A percentile compares a stretch with the other conserved stretches of the same genome.
Conservation (phyloP, 2,888 invertebrate genomes). For the Harpalus rubripes region DNA sequence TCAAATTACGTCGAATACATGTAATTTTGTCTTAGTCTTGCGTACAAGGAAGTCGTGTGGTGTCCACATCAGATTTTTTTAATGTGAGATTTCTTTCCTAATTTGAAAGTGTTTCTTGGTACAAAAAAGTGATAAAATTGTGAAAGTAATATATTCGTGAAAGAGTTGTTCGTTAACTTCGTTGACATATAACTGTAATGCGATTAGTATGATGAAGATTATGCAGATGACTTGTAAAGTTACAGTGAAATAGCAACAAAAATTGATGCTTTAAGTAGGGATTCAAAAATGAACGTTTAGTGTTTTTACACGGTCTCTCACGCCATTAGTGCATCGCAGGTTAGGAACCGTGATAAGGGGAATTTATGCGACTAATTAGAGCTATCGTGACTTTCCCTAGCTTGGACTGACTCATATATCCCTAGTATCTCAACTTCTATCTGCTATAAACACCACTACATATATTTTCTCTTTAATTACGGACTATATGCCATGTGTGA, state of each 20-base stretch:
- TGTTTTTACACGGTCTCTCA: conserved; percentile 44
- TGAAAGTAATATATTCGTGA: conserved; percentile 8
- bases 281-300: conserved; percentile 41
- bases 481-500: conserved; percentile 45
- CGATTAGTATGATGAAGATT: conserved; percentile 58
- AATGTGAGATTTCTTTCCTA: background rate
- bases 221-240: conserved; percentile 55
- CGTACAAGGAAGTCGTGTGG: too few relatives aligned
- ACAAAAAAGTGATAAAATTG: background rate
- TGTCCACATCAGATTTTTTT: too few relatives aligned
- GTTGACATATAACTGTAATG: conserved; percentile 48
- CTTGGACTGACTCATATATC: conserved; percentile 55
- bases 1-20: too few relatives aligned
- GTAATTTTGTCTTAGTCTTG: too few relatives aligned
- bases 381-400: conserved; percentile 51
- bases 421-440: conserved; percentile 46
- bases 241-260: conserved; percentile 42
- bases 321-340: conserved; percentile 50
- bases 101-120: background rate
- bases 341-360: conserved; percentile 48
- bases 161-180: conserved; percentile 45
- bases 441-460: conserved; percentile 55
- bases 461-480: conserved; percentile 53
- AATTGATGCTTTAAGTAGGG: conserved; percentile 37
- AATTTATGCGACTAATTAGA: conserved; percentile 56